A percentile compares a stretch with the other conserved stretches of the same genome.
Evolutionary conservation across 2,888 invertebrate species (phyloP).

Genomic region (Gortyna flavago): DNA sequence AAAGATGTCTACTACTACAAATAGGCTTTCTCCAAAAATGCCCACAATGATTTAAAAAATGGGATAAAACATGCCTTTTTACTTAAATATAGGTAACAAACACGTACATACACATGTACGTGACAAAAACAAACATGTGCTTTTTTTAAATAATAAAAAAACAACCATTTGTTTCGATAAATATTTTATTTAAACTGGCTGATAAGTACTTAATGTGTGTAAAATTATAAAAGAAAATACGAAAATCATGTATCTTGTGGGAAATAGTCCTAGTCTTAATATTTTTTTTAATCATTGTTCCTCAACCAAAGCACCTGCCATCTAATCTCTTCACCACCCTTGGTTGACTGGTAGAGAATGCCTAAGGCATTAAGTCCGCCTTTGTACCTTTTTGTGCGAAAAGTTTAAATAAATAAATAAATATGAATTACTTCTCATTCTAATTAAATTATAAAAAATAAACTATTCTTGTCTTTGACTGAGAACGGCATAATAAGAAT

Average conservation of each 20-base stretch:
- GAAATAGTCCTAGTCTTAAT: too few relatives aligned
- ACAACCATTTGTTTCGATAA: not conserved
- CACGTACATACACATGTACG: too few relatives aligned
- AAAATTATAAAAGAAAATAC: not conserved
- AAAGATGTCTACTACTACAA: not conserved
- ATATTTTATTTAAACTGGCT: not conserved
- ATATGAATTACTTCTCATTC: not conserved
- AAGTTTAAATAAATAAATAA: slow-evolving; percentile 62
- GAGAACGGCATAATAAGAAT: slow-evolving; percentile 68
- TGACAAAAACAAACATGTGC: not conserved
- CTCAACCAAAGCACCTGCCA: too few relatives aligned
- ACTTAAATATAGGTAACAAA: not conserved
- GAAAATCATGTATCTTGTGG: not conserved
- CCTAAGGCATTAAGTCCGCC: too few relatives aligned
- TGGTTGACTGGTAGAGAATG: too few relatives aligned
- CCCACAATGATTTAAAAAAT: not conserved
- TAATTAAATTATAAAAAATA: not conserved
- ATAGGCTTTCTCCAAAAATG: not conserved
- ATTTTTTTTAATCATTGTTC: too few relatives aligned
- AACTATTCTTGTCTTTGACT: slow-evolving; percentile 59
- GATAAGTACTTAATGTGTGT: not conserved
- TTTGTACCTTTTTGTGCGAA: too few relatives aligned
- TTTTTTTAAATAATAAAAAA: not conserved
- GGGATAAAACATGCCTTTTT: not conserved
- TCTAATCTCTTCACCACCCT: too few relatives aligned